Percentiles rank a stretch among this genome's conserved stretches.
These are phyloP conservation scores for Eledone cirrhosa DNA, from an alignment of 2,888 invertebrate genomes.

Conservation along the genomic window DNA sequence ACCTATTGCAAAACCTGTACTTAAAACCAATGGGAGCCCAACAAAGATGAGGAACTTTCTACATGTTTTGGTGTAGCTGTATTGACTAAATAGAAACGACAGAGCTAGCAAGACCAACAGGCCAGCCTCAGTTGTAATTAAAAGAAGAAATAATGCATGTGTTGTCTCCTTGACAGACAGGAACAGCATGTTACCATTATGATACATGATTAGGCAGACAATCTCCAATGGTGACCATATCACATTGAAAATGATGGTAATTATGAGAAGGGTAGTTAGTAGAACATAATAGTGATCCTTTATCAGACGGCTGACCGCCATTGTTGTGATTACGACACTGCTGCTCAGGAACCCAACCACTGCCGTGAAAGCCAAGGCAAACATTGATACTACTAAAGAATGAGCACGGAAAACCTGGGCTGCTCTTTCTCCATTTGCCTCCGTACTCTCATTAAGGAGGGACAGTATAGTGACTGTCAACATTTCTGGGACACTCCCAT, in stretches of 20 bases:
- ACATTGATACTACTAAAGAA: slow-evolving; percentile 53
- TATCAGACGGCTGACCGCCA: slow-evolving; percentile 45
- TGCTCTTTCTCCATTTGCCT: slow-evolving; percentile 38
- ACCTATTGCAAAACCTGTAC: slow-evolving; percentile 36
- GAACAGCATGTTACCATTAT: slow-evolving; percentile 38
- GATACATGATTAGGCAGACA: slow-evolving; percentile 46
- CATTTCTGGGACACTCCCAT: not conserved
- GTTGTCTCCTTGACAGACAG: slow-evolving; percentile 44
- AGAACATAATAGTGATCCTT: slow-evolving; percentile 49
- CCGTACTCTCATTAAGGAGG: not conserved
- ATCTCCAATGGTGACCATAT: slow-evolving; percentile 57
- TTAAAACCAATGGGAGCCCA: slow-evolving; percentile 1
- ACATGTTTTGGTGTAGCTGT: slow-evolving; percentile 29
- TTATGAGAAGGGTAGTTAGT: slow-evolving; percentile 45
- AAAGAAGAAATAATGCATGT: slow-evolving; percentile 48
- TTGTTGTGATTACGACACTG: slow-evolving; percentile 47
- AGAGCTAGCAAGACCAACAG: slow-evolving; percentile 42
- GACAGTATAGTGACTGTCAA: not conserved
- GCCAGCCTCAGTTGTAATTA: slow-evolving; percentile 44
- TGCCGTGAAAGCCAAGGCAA: slow-evolving; percentile 48
- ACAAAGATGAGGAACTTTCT: not conserved
- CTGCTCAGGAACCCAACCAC: slow-evolving; percentile 53
- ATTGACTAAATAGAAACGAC: slow-evolving; percentile 33
- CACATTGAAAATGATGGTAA: slow-evolving; percentile 49
- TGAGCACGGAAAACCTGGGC: slow-evolving; percentile 37